A percentile compares a stretch with the other conserved stretches of the same genome.
phyloP scores from a whole-genome alignment of 2,113 vertebrate species.

The Dermatemys mawii region DNA sequence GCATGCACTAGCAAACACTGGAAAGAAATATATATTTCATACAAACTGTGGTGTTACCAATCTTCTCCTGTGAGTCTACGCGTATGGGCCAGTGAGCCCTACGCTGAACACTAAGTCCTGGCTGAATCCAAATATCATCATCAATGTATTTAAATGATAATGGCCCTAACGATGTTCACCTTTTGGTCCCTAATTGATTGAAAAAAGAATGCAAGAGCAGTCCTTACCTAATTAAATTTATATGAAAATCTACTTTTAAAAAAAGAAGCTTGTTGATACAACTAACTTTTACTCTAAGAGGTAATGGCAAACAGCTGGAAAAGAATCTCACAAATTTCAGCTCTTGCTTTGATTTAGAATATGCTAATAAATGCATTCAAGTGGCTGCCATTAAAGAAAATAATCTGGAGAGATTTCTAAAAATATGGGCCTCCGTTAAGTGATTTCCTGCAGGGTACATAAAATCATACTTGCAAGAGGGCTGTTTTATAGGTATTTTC shows the following conservation, averaged over 20 bases:
- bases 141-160: not conserved
- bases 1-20: not conserved
- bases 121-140: not conserved
- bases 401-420: constrained; percentile 8
- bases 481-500: not conserved
- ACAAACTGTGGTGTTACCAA: not conserved
- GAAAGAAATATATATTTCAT: not conserved
- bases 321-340: constrained; percentile 17
- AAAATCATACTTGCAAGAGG: not conserved
- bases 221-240: constrained; percentile 24
- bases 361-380: constrained; percentile 29
- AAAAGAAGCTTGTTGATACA: not conserved
- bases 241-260: constrained; percentile 26
- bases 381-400: constrained; percentile 24
- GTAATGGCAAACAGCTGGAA: constrained; percentile 39
- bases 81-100: not conserved
- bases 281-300: constrained; percentile 40
- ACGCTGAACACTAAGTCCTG: not conserved
- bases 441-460: not conserved
- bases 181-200: not conserved
- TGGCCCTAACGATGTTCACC: not conserved
- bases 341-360: constrained; percentile 28
- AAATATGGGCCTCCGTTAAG: constrained; percentile 9
- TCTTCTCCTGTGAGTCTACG: not conserved
- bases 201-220: not conserved